phyloP scores from a whole-genome alignment of 2,888 invertebrate genomes.

The Deladenus siricidicola region DNA sequence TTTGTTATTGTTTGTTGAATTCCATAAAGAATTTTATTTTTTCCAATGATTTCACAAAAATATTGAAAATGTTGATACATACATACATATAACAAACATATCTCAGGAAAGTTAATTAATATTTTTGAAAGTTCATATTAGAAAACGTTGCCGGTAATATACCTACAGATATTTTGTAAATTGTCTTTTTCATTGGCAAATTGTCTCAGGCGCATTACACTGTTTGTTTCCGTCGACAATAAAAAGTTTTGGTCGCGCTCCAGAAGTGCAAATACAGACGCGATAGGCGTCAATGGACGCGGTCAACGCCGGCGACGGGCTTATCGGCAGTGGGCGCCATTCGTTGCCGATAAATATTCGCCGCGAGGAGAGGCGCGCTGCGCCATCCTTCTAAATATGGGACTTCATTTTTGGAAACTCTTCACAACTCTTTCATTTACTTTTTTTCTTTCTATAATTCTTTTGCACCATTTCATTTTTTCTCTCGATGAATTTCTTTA shows the following conservation, averaged over 20 bases:
- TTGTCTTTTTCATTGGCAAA: conserved; percentile 17
- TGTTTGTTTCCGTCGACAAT: conserved; percentile 45
- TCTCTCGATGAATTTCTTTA: background rate
- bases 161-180: too few species aligned
- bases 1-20: too few species aligned
- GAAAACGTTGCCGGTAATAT: too few species aligned
- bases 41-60: too few species aligned
- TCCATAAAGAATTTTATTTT: too few species aligned
- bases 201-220: conserved; percentile 29
- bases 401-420: background rate
- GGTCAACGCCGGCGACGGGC: conserved; percentile 46
- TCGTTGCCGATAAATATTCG: conserved; percentile 21
- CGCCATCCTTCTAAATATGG: conserved; percentile 15
- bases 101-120: too few species aligned
- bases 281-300: conserved; percentile 50
- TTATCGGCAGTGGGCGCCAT: conserved; percentile 38
- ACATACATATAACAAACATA: too few species aligned
- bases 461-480: too few species aligned
- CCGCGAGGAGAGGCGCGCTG: conserved; percentile 13
- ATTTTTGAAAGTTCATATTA: too few species aligned
- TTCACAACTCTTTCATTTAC: too few species aligned
- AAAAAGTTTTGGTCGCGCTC: conserved; percentile 35
- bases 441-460: too few species aligned
- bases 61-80: too few species aligned
- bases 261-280: conserved; percentile 41